Base-by-base conservation (phyloP, 2,113 vertebrate genomes). In the Calyptomena viridis region DNA sequence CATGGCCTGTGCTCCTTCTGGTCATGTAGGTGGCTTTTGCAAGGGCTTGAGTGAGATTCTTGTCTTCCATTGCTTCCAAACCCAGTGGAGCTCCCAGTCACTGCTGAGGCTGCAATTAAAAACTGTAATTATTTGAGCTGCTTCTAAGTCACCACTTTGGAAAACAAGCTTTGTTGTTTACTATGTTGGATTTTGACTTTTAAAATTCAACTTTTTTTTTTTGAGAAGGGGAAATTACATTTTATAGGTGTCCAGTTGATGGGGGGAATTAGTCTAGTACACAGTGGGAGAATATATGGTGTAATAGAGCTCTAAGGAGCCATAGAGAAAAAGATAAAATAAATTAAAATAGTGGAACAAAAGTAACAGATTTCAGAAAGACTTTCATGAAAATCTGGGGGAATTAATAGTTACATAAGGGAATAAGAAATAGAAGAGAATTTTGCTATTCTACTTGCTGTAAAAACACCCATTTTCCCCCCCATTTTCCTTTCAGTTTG, bases 391-490 rank as follows among this genome's bases (percentile, higher is more conserved):
- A 93, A 93, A 66, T 86, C 37, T 35, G 18, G 50, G 15, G 20
- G 39, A 84, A 88, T 79, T 87, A 69, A 40, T 55, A 66, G 37
- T 84, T 80, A 15, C 71, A 30, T 68, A 37, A 33, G 20, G 64
- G 72, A 96, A 85, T 92, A 94, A 90, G 89, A 96, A 94, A 90
- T 67, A 77, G 27, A 64, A 95, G 39, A 92, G 25, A 88, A 86
- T 69, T 85, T 64, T 78, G 55, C 44, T 68, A 33, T 89, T 92
- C 55, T 59, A 44, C 31, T 95, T 94, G 42, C 72, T 93, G 92
- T 93, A 33, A 96, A 98, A 94, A 53, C 82, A 89, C 35, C 13
- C 8, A 50, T 75, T 63, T 17, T 52, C 53, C 15, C 17, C 9
- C 3, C 16, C n/a, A 71, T 93, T 97, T 97, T 94, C 79, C 37